Conservation (phyloP, 2,797 vertebrate species). For the Crotalus adamanteus region DNA sequence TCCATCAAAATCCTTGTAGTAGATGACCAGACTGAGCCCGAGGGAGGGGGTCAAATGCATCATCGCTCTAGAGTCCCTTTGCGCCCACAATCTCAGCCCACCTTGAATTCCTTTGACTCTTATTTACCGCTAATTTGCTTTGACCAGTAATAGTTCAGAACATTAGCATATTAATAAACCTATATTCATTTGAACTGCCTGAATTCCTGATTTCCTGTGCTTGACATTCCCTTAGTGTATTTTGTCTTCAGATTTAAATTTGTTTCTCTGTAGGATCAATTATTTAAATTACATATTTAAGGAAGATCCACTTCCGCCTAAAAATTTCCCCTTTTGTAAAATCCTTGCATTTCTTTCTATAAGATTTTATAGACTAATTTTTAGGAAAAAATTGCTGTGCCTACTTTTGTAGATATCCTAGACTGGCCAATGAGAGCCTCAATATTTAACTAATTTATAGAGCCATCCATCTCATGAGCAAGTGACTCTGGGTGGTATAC, state of each 20-base stretch:
- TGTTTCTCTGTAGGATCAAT: neutral
- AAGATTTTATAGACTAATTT: neutral
- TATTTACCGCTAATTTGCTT: neutral
- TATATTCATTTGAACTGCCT: neutral
- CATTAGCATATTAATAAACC: neutral
- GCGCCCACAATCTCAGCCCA: neutral
- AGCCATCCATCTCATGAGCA: neutral
- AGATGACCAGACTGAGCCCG: neutral
- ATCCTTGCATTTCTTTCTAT: neutral
- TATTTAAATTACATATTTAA: neutral
- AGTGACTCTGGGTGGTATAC: neutral
- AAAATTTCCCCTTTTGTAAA: neutral
- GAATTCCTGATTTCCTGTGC: too few relatives aligned
- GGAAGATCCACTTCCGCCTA: neutral
- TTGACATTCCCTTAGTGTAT: too few relatives aligned
- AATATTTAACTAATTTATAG: neutral
- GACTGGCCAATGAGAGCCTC: neutral
- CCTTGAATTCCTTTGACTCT: neutral
- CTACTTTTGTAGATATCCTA: neutral
- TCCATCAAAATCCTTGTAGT: neutral
- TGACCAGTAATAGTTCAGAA: neutral
- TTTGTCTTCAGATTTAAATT: neutral
- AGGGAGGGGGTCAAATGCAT: neutral
- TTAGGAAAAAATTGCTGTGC: neutral
- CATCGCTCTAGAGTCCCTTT: neutral